phyloP scores from a whole-genome alignment of 2,113 vertebrate genomes.

The Ctenomys sociabilis region DNA sequence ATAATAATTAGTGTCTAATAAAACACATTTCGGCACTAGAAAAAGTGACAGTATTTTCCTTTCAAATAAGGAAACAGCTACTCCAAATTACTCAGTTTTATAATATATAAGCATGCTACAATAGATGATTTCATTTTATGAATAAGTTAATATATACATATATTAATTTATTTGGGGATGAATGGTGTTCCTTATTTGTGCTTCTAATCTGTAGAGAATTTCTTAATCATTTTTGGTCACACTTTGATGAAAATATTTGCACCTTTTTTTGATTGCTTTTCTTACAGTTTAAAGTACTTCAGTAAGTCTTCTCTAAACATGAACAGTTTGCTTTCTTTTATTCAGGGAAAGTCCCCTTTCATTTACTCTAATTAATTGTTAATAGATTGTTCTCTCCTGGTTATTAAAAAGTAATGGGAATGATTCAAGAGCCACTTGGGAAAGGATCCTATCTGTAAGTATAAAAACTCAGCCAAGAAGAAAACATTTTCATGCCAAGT shows the following conservation, averaged over 20 bases:
- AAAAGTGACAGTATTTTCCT: background rate
- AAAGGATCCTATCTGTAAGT: slow-evolving; percentile 58
- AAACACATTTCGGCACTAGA: background rate
- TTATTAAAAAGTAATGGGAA: slow-evolving; percentile 76
- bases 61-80: slow-evolving; percentile 5
- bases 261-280: slow-evolving; percentile 71
- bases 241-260: slow-evolving; percentile 79
- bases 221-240: slow-evolving; percentile 79
- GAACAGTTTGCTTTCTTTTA: slow-evolving; percentile 68
- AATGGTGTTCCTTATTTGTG: slow-evolving; percentile 42
- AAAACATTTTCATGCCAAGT: background rate
- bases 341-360: slow-evolving; percentile 69
- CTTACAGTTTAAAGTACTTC: slow-evolving; percentile 62
- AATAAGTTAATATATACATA: slow-evolving; percentile 41
- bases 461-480: slow-evolving; percentile 38
- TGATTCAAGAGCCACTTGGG: slow-evolving; percentile 73
- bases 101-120: background rate
- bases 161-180: slow-evolving; percentile 69
- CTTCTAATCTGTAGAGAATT: slow-evolving; percentile 65
- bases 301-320: slow-evolving; percentile 65
- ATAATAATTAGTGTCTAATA: slow-evolving; percentile 19
- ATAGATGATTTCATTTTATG: slow-evolving; percentile 20
- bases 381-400: slow-evolving; percentile 69
- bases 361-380: slow-evolving; percentile 80
- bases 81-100: slow-evolving; percentile 45